Conservation (phyloP, 2,888 invertebrate genomes). For the Itoplectis maculator region DNA sequence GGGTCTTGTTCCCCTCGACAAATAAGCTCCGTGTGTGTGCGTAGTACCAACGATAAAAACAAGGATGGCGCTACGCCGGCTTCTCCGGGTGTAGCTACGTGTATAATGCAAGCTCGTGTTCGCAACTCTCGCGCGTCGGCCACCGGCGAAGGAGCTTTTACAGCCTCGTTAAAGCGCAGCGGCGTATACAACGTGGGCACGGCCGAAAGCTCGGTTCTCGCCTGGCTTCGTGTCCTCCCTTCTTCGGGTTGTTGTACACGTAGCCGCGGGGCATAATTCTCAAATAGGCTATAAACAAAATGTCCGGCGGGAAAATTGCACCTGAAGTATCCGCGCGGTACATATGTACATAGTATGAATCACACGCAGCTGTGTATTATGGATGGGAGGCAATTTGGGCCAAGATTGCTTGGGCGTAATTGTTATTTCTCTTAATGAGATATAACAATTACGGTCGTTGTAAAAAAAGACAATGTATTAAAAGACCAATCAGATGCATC, state of each 20-base stretch:
- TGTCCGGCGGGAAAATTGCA: constrained; percentile 40
- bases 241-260: background rate
- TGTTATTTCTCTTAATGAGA: background rate
- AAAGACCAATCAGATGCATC: too few relatives aligned
- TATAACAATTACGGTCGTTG: too few relatives aligned
- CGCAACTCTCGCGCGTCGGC: background rate
- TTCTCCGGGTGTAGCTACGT: background rate
- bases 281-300: constrained; percentile 50
- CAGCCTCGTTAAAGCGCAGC: constrained; percentile 54
- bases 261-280: constrained; percentile 37
- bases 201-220: background rate
- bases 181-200: background rate
- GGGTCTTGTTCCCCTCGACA: background rate
- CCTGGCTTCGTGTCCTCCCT: background rate
- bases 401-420: background rate
- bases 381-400: background rate
- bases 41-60: constrained; percentile 29
- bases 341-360: background rate
- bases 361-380: constrained; percentile 3
- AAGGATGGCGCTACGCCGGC: background rate
- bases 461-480: too few relatives aligned
- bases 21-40: constrained; percentile 1
- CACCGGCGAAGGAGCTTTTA: constrained; percentile 50
- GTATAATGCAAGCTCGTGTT: constrained; percentile 6
- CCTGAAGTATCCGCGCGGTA: background rate